Base-by-base conservation (phyloP, 2,797 vertebrate genomes). In the Smutsia gigantea region DNA sequence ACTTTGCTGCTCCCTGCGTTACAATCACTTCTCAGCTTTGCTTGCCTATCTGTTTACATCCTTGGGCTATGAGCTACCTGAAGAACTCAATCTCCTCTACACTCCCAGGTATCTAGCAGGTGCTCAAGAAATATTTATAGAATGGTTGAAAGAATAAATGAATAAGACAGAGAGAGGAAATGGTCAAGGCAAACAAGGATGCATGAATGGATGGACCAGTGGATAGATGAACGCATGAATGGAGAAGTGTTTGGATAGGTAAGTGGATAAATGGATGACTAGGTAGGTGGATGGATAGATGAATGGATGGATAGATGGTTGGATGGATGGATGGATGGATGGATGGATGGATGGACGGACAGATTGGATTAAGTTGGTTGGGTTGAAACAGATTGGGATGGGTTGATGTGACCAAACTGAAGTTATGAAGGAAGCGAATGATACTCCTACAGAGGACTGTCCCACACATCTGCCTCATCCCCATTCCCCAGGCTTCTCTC, bases 301-400 rank as follows among this genome's bases (percentile, higher is more conserved):
- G 64, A 5, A 10, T 23, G 31, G 17, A 4, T 27, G 68, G 25
- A n/a, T n/a, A 51, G 23, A 2, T 57, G 34, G 31, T 13, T 64
- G 51, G 2, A 29, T 51, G 17, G 13, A 7, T 31, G 12, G 29
- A 2, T 34, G 37, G 5, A 17, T 17, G n/a, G 34, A 12, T 53
- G 15, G 3, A 7, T 13, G 0, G 25, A 7, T 21, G 3, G 17
- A 2, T 34, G 5, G 55, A 8, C 37, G 29, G 9, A 1, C 7
- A 4, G 34, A 2, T 68, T 68, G 66, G 19, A 31, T 31, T 71
- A 2, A 12, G 42, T n/a, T 77, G 12, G 25, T 66, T 66, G 29
- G 29, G 39, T 34, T 69, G 9, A 14, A 39, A 5, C 66, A 11
- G 27, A 23, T 42, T 86, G 9, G 34, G 17, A 6, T 85, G 12